phyloP scores from a whole-genome alignment of 2,113 vertebrate species.

The Ursus arctos region DNA sequence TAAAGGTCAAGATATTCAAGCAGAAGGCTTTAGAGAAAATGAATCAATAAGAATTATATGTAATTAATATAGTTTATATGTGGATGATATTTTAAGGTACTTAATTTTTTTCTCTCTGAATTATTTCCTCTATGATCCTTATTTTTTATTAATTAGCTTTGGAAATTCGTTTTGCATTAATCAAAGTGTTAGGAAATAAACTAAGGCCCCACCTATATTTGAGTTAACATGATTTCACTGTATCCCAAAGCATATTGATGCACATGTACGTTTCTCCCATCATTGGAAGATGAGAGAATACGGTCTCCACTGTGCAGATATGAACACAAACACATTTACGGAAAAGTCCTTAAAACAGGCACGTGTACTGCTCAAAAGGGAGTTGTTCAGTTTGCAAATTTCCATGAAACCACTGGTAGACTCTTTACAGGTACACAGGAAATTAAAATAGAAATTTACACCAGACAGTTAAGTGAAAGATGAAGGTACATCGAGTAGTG shows the following conservation, averaged over 20 bases:
- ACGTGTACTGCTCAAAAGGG: conserved; percentile 36
- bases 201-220: conserved; percentile 42
- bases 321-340: conserved; percentile 20
- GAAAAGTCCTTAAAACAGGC: conserved; percentile 46
- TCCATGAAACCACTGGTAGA: conserved; percentile 63
- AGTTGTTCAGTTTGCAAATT: conserved; percentile 56
- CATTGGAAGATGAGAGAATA: conserved; percentile 26
- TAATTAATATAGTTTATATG: conserved; percentile 38
- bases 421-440: conserved; percentile 32
- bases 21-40: conserved; percentile 48
- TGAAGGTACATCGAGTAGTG: background rate
- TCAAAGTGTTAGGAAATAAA: conserved; percentile 29
- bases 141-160: background rate
- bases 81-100: conserved; percentile 21
- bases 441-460: conserved; percentile 54
- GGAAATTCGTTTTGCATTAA: conserved; percentile 42
- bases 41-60: conserved; percentile 50
- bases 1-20: conserved; percentile 35
- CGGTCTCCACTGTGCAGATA: background rate
- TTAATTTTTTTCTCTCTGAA: conserved; percentile 40
- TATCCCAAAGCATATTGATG: background rate
- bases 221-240: conserved; percentile 15
- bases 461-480: conserved; percentile 41
- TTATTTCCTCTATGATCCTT: background rate
- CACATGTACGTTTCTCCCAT: background rate